These are phyloP conservation scores for Crossocerus cetratus DNA, from an alignment of 2,888 invertebrate genomes.

Conservation along the genomic window DNA sequence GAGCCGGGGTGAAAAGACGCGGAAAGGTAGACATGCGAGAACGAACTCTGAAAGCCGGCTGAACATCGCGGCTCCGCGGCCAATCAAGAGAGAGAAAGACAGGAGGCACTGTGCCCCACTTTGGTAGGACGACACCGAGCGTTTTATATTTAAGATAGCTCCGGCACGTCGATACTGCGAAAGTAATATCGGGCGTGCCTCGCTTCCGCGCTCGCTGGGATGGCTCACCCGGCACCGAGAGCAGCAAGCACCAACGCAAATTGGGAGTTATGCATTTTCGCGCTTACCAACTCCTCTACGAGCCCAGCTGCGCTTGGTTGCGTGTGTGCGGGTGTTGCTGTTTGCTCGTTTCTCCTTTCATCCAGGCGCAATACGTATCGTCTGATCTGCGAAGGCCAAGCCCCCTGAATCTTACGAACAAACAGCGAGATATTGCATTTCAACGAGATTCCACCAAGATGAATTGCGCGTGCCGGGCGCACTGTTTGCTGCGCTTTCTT, in stretches of 20 bases:
- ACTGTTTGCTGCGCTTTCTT: no score
- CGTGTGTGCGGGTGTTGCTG: slow-evolving; percentile 34
- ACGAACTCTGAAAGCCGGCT: not conserved
- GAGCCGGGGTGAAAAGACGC: not conserved
- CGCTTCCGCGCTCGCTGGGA: slow-evolving; percentile 12
- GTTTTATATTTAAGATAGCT: slow-evolving; percentile 40
- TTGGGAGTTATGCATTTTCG: slow-evolving; percentile 57
- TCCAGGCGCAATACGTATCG: slow-evolving; percentile 40
- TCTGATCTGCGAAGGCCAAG: slow-evolving; percentile 42
- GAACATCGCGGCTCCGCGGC: not conserved
- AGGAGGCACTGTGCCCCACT: slow-evolving; percentile 29
- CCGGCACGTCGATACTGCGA: slow-evolving; percentile 34
- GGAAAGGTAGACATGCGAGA: slow-evolving; percentile 5
- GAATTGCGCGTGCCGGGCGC: no score
- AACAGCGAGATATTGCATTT: slow-evolving; percentile 52
- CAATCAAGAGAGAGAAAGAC: no score
- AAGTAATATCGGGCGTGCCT: slow-evolving; percentile 45
- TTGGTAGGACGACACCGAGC: slow-evolving; percentile 17
- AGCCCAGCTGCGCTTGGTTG: not conserved
- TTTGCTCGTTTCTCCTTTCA: slow-evolving; percentile 11
- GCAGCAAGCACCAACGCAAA: slow-evolving; percentile 29
- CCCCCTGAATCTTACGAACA: slow-evolving; percentile 38
- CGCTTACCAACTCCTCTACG: slow-evolving; percentile 25
- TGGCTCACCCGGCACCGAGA: not conserved
- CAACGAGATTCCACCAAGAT: slow-evolving; percentile 47